Conservation (phyloP, 2,888 invertebrate genomes). For the Euplagia quadripunctaria region DNA sequence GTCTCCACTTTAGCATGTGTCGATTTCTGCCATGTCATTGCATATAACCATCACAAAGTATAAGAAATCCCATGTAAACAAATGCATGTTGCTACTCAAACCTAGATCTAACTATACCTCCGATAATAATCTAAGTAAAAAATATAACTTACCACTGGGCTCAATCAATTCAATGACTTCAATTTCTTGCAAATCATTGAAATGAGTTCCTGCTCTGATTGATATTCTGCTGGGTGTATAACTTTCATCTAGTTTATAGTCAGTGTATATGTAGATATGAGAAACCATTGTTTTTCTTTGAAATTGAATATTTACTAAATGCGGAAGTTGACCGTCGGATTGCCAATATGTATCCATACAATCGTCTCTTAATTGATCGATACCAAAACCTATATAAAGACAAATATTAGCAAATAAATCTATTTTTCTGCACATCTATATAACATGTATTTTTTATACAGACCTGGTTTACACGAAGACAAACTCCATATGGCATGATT, state of each 20-base stretch:
- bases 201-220: constrained; percentile 97
- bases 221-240: constrained; percentile 99
- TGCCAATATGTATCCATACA: constrained; percentile 99
- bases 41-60: no score
- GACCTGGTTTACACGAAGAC: constrained; percentile 98
- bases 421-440: background rate
- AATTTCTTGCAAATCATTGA: constrained; percentile 98
- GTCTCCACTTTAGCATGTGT: no score
- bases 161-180: constrained; percentile 97
- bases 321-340: constrained; percentile 99
- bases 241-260: constrained; percentile 99
- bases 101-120: background rate
- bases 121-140: background rate
- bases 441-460: background rate
- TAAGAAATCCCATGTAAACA: no score
- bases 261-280: constrained; percentile 98
- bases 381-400: constrained; percentile 94
- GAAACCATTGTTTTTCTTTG: constrained; percentile 97
- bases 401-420: background rate
- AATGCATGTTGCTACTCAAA: no score
- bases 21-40: no score
- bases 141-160: constrained; percentile 90
- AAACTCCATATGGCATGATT: constrained; percentile 98
- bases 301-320: constrained; percentile 98
- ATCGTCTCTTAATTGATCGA: constrained; percentile 98